Conservation (phyloP, 2,888 invertebrate genomes). For the Thyatira batis region DNA sequence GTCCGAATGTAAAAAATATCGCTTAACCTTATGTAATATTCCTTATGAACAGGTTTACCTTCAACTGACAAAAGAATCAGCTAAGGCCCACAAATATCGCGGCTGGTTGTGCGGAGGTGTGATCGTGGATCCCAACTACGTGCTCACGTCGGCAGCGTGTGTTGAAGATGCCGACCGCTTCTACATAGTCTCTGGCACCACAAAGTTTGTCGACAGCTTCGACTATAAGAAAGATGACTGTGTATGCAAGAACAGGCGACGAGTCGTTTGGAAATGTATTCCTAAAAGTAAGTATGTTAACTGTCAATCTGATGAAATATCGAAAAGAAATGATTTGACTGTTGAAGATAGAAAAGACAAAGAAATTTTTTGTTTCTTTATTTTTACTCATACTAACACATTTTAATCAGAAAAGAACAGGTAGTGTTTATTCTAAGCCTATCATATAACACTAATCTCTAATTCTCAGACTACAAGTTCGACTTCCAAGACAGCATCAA, state of each 20-base stretch:
- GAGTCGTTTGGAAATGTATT: conserved; percentile 75
- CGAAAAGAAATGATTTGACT: too few species aligned
- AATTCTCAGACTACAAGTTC: conserved; percentile 68
- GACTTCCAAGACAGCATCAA: conserved; percentile 78
- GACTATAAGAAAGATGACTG: conserved; percentile 67
- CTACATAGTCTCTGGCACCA: conserved; percentile 72
- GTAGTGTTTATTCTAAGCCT: too few species aligned
- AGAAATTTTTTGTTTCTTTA: too few species aligned
- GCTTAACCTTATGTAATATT: too few species aligned
- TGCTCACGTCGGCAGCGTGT: conserved; percentile 74
- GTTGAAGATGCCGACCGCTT: conserved; percentile 76
- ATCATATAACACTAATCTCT: too few species aligned
- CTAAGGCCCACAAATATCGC: conserved; percentile 71
- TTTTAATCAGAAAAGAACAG: too few species aligned
- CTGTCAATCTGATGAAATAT: neutral
- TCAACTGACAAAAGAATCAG: conserved; percentile 71
- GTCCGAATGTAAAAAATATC: too few species aligned
- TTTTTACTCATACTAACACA: too few species aligned
- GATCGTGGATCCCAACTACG: conserved; percentile 62
- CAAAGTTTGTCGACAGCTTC: conserved; percentile 67
- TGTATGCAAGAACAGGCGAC: conserved; percentile 65
- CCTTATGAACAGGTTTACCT: conserved; percentile 61
- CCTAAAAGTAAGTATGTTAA: conserved; percentile 67
- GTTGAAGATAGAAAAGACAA: too few species aligned
- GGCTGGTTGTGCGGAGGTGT: conserved; percentile 77